A percentile compares a stretch with the other conserved stretches of the same genome.
Conservation (phyloP, 2,113 vertebrate species). For the Ictalurus furcatus region DNA sequence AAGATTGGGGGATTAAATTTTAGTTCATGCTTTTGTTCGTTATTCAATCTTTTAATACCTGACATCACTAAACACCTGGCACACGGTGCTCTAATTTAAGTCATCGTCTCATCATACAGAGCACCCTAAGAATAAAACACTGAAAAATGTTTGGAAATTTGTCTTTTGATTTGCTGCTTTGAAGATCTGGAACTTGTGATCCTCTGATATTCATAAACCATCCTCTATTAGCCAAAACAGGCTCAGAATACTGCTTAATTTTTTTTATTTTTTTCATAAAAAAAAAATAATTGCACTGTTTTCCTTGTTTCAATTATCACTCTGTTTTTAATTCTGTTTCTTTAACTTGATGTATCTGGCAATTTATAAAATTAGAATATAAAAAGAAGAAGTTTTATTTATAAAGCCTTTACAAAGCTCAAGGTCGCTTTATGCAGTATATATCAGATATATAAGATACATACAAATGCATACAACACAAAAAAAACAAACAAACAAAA, state of each 20-base stretch:
- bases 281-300: background rate
- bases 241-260: background rate
- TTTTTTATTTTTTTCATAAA: background rate
- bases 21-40: background rate
- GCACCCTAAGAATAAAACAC: background rate
- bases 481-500: no score
- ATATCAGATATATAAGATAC: no score
- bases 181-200: background rate
- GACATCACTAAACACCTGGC: background rate
- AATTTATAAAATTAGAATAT: background rate
- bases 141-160: background rate
- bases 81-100: background rate
- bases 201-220: background rate
- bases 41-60: background rate
- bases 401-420: no score
- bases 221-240: background rate
- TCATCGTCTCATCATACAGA: background rate
- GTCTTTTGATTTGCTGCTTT: background rate
- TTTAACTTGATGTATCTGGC: background rate
- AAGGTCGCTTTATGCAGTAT: no score
- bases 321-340: background rate
- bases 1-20: background rate
- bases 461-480: no score
- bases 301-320: background rate
- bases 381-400: no score